Evolutionary conservation across 2,888 invertebrate species (phyloP), one percentile per base, ranked within the genome.

Genomic region (Caenorhabditis becei): DNA sequence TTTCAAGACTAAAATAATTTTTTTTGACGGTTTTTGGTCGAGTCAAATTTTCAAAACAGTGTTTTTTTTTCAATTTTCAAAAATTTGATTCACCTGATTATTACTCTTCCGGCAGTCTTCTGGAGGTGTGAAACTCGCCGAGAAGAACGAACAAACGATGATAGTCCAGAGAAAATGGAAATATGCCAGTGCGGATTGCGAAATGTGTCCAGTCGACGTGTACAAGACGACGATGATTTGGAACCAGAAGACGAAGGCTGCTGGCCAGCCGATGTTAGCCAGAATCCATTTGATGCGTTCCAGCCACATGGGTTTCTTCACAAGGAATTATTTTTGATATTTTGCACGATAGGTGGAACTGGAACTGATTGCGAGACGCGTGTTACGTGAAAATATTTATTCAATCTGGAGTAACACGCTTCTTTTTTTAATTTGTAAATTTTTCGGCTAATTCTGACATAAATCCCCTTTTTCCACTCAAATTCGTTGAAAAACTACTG

Each of bases 111-210:
- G n/a, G 20, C 28, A 2, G 16, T 8, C 24, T 37, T 20, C 24
- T 5, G 80, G 80, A 16, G 80, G 80, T 11, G 70, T 75, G 32
- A 80, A 75, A 7, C 66, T 66, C 5, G 85, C 80, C n/a, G 72
- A 70, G 58, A 85, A 85, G 58, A 70, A 85, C n/a, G 83, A 77
- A 54, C 81, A 83, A 18, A 75, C 74, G 11, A 85, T 85, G 56
- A 83, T 65, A 49, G 82, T 61, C 85, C 85, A 85, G 4, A 84
- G 41, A 58, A 70, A 71, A 62, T 65, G 69, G 58, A 70, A 74
- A 74, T 77, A 79, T 20, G 51, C 58, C 5, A 71, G 51, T 28
- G 58, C 51, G 1, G 23, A 41, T 53, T 63, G 77, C 11, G 49
- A 32, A n/a, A 81, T 72, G 18, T 23, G 23, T 18, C 77, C 81